phyloP scores from a whole-genome alignment of 1,140 invertebrate genomes.

The Sarcophaga bullata region DNA sequence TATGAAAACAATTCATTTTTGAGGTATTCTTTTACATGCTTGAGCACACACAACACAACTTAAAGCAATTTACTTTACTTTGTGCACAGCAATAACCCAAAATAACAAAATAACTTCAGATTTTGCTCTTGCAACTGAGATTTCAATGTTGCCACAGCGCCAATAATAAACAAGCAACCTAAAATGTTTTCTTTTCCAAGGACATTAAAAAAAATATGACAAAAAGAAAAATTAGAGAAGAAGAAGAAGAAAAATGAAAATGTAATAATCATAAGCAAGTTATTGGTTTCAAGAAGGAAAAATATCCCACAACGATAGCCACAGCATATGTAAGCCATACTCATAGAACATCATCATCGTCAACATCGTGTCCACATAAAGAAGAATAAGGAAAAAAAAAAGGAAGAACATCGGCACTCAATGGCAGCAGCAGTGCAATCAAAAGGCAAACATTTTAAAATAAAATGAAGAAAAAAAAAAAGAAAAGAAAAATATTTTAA shows the following conservation, averaged over 20 bases:
- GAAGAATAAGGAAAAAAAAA: no score
- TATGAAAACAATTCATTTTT: no score
- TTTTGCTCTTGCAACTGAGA: constrained; percentile 4
- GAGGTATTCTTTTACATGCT: no score
- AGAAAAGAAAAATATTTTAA: neutral
- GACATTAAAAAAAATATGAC: constrained; percentile 6
- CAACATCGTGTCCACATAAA: neutral
- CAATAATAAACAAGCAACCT: constrained; percentile 14
- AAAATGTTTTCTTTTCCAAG: constrained; percentile 5
- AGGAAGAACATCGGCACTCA: neutral
- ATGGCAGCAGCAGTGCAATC: constrained; percentile 28
- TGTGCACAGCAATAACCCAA: no score
- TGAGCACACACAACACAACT: no score
- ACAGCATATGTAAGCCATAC: neutral
- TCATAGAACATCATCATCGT: neutral
- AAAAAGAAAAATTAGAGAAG: neutral
- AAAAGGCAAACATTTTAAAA: constrained; percentile 19
- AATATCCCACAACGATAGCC: neutral
- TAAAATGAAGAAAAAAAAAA: constrained; percentile 1
- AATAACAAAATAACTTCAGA: neutral
- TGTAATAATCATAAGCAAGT: neutral
- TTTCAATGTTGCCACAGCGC: constrained; percentile 7
- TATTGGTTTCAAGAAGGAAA: neutral
- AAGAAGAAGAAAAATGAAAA: neutral
- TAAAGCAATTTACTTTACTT: no score